phyloP scores from a whole-genome alignment of 2,113 vertebrate species.

The Acanthochromis polyacanthus region DNA sequence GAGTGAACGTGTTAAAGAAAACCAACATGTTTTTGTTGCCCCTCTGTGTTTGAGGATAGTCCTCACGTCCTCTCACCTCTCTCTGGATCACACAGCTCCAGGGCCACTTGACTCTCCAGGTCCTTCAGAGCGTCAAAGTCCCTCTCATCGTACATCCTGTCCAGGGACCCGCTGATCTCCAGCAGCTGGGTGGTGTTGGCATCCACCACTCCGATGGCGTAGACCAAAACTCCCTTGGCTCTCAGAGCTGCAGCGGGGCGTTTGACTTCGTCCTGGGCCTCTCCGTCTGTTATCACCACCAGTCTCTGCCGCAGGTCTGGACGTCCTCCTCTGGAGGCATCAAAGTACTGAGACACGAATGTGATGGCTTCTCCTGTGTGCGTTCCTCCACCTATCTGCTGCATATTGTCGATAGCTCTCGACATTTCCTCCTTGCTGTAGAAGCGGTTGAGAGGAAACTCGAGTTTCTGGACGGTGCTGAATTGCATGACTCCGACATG shows the following conservation, averaged over 20 bases:
- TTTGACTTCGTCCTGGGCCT: constrained; percentile 83
- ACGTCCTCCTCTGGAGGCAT: constrained; percentile 79
- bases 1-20: no score
- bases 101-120: constrained; percentile 83
- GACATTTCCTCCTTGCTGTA: constrained; percentile 69
- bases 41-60: no score
- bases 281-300: constrained; percentile 88
- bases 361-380: constrained; percentile 82
- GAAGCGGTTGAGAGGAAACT: constrained; percentile 80
- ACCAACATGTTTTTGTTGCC: no score
- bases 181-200: constrained; percentile 84
- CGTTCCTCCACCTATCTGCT: constrained; percentile 80
- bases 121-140: constrained; percentile 83
- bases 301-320: constrained; percentile 80
- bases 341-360: constrained; percentile 82
- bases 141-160: constrained; percentile 77
- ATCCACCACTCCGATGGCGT: constrained; percentile 84
- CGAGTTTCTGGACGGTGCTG: constrained; percentile 65
- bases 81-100: constrained; percentile 82
- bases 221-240: constrained; percentile 81
- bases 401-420: constrained; percentile 71
- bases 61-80: constrained; percentile 75
- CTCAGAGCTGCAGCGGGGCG: constrained; percentile 82
- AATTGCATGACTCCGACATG: constrained; percentile 89
- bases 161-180: constrained; percentile 83